phyloP scores from a whole-genome alignment of 2,888 invertebrate species.

The Thymelicus sylvestris region DNA sequence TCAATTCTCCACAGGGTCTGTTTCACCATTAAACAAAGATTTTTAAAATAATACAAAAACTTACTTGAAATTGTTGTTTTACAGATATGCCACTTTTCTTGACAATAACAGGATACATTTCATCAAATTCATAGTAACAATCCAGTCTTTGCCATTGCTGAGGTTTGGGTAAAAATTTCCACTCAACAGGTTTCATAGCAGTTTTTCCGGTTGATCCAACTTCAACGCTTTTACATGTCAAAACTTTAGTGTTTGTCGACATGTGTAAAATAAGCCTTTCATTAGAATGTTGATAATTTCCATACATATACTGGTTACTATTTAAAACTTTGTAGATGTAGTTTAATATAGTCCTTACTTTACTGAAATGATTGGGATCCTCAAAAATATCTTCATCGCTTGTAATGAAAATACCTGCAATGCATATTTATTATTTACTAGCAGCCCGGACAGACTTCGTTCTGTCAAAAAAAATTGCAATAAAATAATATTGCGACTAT shows the following conservation, averaged over 20 bases:
- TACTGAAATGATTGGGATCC: constrained; percentile 81
- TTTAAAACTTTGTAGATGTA: constrained; percentile 84
- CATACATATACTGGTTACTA: constrained; percentile 85
- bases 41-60: constrained; percentile 10
- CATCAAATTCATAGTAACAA: constrained; percentile 90
- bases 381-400: constrained; percentile 87
- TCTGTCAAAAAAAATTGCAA: no score
- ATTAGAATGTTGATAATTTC: constrained; percentile 76
- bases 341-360: constrained; percentile 84
- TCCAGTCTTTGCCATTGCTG: constrained; percentile 91
- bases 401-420: constrained; percentile 89
- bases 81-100: constrained; percentile 86
- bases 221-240: constrained; percentile 88
- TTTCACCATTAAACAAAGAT: no score
- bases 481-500: no score
- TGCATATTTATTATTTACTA: neutral
- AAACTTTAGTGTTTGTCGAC: constrained; percentile 79
- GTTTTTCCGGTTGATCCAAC: constrained; percentile 68
- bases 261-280: constrained; percentile 88
- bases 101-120: constrained; percentile 88
- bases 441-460: no score
- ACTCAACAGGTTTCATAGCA: constrained; percentile 88
- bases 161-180: constrained; percentile 89
- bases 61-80: constrained; percentile 88
- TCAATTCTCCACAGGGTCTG: no score